These are phyloP conservation scores for Gobio gobio DNA, from an alignment of 2,113 vertebrate species.

Conservation along the genomic window DNA sequence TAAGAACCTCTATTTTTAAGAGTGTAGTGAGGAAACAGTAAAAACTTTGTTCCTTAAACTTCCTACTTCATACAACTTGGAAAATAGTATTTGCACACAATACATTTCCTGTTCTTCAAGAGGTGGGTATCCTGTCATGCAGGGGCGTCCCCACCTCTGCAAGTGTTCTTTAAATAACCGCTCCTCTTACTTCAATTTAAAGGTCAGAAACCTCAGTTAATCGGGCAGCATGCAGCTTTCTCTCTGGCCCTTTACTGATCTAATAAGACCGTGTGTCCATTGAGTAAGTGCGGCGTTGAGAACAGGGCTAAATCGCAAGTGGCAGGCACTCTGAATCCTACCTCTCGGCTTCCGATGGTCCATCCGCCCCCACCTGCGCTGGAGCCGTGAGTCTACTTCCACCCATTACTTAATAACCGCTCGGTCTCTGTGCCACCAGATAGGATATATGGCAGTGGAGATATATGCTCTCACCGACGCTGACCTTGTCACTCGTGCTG, in stretches of 20 bases:
- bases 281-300: slow-evolving; percentile 5
- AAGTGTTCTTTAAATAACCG: neutral
- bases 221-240: neutral
- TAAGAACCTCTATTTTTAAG: too few relatives aligned
- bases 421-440: neutral
- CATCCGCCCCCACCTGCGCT: neutral
- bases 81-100: neutral
- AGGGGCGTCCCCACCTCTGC: slow-evolving; percentile 3
- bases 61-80: neutral
- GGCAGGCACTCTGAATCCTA: neutral
- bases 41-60: neutral
- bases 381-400: slow-evolving; percentile 1
- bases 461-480: slow-evolving; percentile 40
- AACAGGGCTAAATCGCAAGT: slow-evolving; percentile 9
- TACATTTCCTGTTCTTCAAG: neutral
- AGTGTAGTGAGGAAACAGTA: neutral
- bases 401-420: slow-evolving; percentile 53
- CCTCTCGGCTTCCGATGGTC: neutral
- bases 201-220: slow-evolving; percentile 7
- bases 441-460: slow-evolving; percentile 46
- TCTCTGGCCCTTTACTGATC: slow-evolving; percentile 1
- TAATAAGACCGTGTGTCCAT: slow-evolving; percentile 24
- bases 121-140: slow-evolving; percentile 21
- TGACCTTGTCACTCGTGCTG: slow-evolving; percentile 55
- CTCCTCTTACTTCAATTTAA: slow-evolving; percentile 17